phyloP scores from a whole-genome alignment of 2,113 vertebrate genomes.

The Actenoides hombroni region DNA sequence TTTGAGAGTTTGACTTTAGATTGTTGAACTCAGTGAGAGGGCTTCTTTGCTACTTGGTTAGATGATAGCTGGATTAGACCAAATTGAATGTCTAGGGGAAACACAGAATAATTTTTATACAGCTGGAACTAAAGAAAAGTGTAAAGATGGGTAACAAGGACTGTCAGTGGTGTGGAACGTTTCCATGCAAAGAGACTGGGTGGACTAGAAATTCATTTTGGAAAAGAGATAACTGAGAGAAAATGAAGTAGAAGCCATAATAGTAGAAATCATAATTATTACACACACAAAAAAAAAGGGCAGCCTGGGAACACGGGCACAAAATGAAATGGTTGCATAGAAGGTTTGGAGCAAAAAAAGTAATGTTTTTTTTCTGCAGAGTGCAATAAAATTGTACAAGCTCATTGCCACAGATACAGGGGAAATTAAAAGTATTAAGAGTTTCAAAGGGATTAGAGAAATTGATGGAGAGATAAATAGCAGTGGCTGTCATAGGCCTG shows the following conservation, averaged over 20 bases:
- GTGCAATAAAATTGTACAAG: neutral
- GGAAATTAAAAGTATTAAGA: neutral
- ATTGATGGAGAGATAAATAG: neutral
- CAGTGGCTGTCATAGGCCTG: neutral
- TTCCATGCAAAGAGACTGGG: neutral
- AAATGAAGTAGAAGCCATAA: neutral
- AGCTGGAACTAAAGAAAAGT: neutral
- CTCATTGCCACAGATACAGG: neutral
- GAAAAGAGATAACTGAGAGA: neutral
- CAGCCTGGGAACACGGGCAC: neutral
- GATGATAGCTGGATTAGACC: neutral
- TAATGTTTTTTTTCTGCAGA: neutral
- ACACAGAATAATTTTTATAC: neutral
- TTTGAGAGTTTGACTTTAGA: neutral
- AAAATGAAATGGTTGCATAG: neutral
- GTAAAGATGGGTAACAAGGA: neutral
- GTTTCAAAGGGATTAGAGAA: neutral
- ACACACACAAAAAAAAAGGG: neutral
- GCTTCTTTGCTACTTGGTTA: neutral
- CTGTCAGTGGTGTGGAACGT: neutral
- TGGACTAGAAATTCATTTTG: neutral
- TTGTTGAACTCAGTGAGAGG: rapidly evolving
- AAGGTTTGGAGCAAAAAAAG: neutral
- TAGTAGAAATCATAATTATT: neutral
- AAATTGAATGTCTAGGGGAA: neutral